Percentiles rank a stretch among this genome's conserved stretches.
Evolutionary conservation across 2,888 invertebrate genomes (phyloP).

Genomic region (Antitype chi): DNA sequence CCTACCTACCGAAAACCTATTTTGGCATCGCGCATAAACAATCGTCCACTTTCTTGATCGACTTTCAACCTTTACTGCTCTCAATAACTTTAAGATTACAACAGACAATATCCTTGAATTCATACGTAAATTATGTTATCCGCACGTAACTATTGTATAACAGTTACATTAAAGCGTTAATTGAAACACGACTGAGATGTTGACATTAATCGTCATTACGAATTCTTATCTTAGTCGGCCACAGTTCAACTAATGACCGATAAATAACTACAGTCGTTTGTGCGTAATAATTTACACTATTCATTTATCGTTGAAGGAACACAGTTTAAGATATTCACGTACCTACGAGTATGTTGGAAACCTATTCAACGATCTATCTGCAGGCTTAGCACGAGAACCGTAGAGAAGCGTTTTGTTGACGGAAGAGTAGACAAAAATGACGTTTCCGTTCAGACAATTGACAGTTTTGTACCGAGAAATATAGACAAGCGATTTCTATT

Average conservation of each 20-base stretch:
- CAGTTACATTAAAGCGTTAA: not conserved
- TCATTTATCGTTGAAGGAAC: not conserved
- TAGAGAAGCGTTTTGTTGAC: too few species aligned
- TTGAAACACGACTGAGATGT: constrained; percentile 1
- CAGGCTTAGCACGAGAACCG: too few species aligned
- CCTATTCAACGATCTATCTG: not conserved
- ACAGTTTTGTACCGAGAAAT: too few species aligned
- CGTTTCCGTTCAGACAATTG: too few species aligned
- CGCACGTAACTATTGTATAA: constrained; percentile 13
- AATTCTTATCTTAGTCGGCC: constrained; percentile 41
- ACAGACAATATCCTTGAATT: not conserved
- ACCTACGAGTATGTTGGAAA: not conserved
- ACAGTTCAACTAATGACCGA: constrained; percentile 41
- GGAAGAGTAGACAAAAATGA: too few species aligned
- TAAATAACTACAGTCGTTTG: constrained; percentile 1
- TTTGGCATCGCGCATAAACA: not conserved
- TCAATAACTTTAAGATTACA: not conserved
- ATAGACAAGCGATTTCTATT: too few species aligned
- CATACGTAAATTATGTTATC: not conserved
- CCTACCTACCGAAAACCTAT: not conserved
- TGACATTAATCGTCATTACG: constrained; percentile 12
- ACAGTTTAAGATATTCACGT: too few species aligned
- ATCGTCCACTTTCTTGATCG: too few species aligned
- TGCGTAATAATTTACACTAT: constrained; percentile 9
- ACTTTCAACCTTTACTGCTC: not conserved